Base-by-base conservation (phyloP, 2,113 vertebrate species). In the Dermatemys mawii region DNA sequence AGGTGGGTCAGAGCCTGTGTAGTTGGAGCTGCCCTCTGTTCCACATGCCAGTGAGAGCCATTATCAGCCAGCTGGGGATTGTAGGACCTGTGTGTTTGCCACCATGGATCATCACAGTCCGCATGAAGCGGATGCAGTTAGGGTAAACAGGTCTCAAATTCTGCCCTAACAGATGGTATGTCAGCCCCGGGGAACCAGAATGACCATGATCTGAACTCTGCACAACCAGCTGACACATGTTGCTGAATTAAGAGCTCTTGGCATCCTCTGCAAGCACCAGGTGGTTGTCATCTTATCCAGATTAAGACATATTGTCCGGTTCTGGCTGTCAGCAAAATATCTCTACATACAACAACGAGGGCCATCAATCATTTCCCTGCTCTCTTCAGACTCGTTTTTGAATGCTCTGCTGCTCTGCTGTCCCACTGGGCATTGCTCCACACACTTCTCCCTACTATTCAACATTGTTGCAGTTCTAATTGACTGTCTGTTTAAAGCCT, bases 151-250 rank as follows among this genome's bases (percentile, higher is more conserved):
- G n/a, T 70, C 55, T 70, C 85, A 87, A 32, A 50, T 41, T 85
- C 51, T 84, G 57, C 79, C 19, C 67, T 57, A 29, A 57, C 44
- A 92, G 51, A 46, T 78, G 24, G 19, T 27, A 50, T 55, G 13
- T 84, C 90, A 78, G 35, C 19, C 44, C 11, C 21, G 38, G 67
- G 67, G 49, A 76, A 76, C 63, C 32, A 78, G 75, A 87, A 44
- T 0, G 3, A 26, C n/a, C 49, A 0, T 14, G 12, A 1, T 0
- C 5, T 41, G 41, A 41, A 48, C 75, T 38, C 26, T 2, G 17
- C n/a, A 38, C 54, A 9, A 1, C 11, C 63, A 35, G 24, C 49
- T 78, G 63, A n/a, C 0, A 0, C 2, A 6, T 1, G 2, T 29
- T 90, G 54, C 22, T n/a, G 55, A 50, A 38, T 48, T 41, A 86